Base-by-base conservation (phyloP, 35 echinoderm and acorn worm species). In the Lytechinus pictus region DNA sequence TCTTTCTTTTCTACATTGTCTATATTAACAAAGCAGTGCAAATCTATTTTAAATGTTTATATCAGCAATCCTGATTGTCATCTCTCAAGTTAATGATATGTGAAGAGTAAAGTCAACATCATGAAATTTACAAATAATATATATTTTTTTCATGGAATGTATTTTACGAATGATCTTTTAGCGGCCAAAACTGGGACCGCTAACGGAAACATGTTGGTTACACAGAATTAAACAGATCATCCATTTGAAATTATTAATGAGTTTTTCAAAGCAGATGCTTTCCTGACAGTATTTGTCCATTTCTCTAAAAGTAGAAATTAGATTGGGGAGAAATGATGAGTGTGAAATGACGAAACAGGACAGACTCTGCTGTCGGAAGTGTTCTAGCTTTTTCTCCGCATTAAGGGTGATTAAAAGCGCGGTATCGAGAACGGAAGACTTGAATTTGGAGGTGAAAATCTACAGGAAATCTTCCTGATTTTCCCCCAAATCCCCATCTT, bases 401-500 rank as follows among this genome's bases (percentile, higher is more conserved):
- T 79, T 79, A 79, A 79, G 66, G 66, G 16, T 79, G 66, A 79
- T 79, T 79, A 79, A 79, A 79, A 79, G 66, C 19, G 66, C 66
- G n/a, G 66, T 24, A 79, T 16, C 66, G 66, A 4, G 19, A 79
- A 79, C 66, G 66, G 66, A 79, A 79, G 66, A 79, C 66, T 79
- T 79, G n/a, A 79, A 79, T 79, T 79, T 79, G 66, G 66, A 79
- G 66, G 66, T 79, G 66, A 79, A 79, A 79, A 79, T 79, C 66
- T 79, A 19, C 66, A 79, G 66, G 66, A 79, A 79, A 79, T 79
- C 66, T 79, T 24, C 33, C 66, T 79, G 66, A 79, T 79, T 79
- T 79, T 79, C 66, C 21, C 33, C 6, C 16, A 79, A 79, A 79
- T 79, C 66, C 66, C n/a, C 19, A 79, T 79, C 19, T 79, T 79